Evolutionary conservation across 2,888 invertebrate genomes (phyloP).

Genomic region (Amphipyra berbera): DNA sequence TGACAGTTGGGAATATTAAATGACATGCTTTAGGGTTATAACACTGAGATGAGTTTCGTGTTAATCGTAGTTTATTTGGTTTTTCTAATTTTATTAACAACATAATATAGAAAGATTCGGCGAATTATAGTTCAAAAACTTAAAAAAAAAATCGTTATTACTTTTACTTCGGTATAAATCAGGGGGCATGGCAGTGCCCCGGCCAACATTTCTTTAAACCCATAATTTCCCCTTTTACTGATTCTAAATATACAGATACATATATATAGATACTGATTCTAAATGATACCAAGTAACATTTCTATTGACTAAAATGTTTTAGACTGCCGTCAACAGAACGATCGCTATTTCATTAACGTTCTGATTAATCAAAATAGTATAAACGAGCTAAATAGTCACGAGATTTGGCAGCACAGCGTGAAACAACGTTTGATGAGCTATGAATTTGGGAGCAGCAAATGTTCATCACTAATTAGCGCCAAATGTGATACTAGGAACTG

Average conservation of each 20-base stretch:
- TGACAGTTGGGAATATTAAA: constrained; percentile 13
- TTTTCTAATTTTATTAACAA: no score
- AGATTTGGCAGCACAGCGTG: constrained; percentile 25
- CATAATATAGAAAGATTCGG: no score
- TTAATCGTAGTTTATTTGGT: not conserved
- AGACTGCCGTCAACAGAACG: no score
- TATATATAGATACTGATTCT: no score
- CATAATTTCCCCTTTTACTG: no score
- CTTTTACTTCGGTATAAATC: no score
- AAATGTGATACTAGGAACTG: constrained; percentile 57
- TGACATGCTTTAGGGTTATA: not conserved
- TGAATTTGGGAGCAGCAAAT: constrained; percentile 59
- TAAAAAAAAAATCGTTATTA: no score
- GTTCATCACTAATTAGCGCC: constrained; percentile 62
- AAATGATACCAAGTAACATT: no score
- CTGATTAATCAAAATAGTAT: constrained; percentile 35
- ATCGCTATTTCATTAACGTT: not conserved
- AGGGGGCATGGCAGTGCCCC: no score
- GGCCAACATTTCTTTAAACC: no score
- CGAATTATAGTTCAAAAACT: no score
- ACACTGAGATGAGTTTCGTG: not conserved
- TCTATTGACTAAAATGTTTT: not conserved
- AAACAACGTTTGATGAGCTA: constrained; percentile 59
- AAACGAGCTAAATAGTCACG: constrained; percentile 33
- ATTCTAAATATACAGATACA: no score